Conservation (phyloP, 1,140 invertebrate species). For the Antheraea mylitta region DNA sequence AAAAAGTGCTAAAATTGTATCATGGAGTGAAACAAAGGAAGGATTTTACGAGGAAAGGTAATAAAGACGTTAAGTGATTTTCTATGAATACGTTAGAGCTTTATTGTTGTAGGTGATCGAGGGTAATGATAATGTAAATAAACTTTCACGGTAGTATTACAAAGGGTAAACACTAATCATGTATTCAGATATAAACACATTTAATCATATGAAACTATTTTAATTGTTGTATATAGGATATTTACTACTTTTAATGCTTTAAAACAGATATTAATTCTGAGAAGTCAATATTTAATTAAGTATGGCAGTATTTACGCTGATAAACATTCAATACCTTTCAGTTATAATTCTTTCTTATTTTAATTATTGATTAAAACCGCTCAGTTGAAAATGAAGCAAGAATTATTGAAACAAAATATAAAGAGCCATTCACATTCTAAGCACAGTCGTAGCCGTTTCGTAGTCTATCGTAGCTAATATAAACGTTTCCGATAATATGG, state of each 20-base stretch:
- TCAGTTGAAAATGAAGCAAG: no score
- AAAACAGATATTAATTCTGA: neutral
- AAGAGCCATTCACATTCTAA: slow-evolving; percentile 1
- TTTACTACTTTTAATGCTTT: neutral
- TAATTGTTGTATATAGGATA: neutral
- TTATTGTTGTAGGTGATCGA: neutral
- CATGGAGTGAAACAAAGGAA: slow-evolving; percentile 70
- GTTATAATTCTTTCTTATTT: no score
- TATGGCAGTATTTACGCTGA: no score
- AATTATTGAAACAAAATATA: no score
- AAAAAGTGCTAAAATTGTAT: slow-evolving; percentile 56
- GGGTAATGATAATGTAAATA: neutral
- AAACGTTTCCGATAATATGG: slow-evolving; percentile 33
- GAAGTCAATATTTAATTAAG: neutral
- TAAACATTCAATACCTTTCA: no score
- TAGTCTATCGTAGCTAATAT: slow-evolving; percentile 42
- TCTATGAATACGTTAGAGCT: neutral
- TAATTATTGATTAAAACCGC: no score
- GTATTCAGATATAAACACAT: neutral
- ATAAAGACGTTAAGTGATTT: neutral
- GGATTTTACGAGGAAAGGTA: slow-evolving; percentile 60
- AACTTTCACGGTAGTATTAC: neutral
- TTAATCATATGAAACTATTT: neutral
- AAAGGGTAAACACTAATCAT: neutral
- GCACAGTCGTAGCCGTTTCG: slow-evolving; percentile 48